Evolutionary conservation across 2,888 invertebrate species (phyloP), one percentile per base, ranked within the genome.

Genomic region (Agrochola litura): DNA sequence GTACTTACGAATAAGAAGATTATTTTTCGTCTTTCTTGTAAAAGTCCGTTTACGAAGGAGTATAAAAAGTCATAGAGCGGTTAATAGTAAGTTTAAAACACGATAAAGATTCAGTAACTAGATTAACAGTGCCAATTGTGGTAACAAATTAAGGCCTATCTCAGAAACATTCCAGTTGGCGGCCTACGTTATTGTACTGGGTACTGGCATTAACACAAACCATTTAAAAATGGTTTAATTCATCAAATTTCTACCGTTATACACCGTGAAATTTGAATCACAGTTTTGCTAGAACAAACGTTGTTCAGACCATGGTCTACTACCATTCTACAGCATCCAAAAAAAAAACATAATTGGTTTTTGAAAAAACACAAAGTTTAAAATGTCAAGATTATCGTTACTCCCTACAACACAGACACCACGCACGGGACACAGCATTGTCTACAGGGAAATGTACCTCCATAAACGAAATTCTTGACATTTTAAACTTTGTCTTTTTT

Each of bases 101-200:
- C 46, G 68, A 54, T n/a, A 16, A 19, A 5, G 14, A 65, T n/a
- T 30, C 12, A 46, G 30, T 52, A 19, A n/a, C n/a, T 56, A 6
- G 30, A 73, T 73, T 67, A 46, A 25, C 41, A 30, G n/a, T 58
- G 67, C 52, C 52, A 64, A 67, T 79, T 52, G n/a, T 52, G 56
- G 64, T 49, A 64, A 64, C 2, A 30, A 30, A 30, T 30, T 30
- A 30, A 30, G 30, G 30, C 30, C 9, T 68, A 2, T 43, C n/a
- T 22, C 8, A 58, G 43, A 43, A 58, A 16, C 22, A 16, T 74
- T 63, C 67, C 49, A 80, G 58, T 74, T 79, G 67, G 67, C 54
- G 41, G 6, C 6, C 8, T 12, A 19, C 22, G 19, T 67, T 43
- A 37, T 46, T 56, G 10, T 22, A 9, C 30, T 72, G 30, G 22